A percentile compares a stretch with the other conserved stretches of the same genome.
Evolutionary conservation across 2,113 vertebrate species (phyloP).

Genomic region (Capreolus pygargus): DNA sequence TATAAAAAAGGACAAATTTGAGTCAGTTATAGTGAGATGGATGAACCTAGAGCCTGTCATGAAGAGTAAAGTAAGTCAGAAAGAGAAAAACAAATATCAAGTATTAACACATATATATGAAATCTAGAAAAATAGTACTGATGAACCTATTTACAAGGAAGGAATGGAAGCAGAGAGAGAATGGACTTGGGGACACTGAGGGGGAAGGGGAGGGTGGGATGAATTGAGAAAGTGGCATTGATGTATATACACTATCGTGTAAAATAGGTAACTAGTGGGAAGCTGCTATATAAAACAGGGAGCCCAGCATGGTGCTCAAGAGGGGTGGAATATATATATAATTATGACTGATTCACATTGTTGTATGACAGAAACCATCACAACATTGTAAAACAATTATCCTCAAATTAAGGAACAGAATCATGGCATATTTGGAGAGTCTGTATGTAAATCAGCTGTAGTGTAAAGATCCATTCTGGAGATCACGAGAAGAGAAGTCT

Average conservation of each 20-base stretch:
- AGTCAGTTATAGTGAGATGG: neutral
- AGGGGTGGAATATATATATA: neutral
- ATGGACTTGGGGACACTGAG: neutral
- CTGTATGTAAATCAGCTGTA: neutral
- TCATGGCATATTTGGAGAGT: neutral
- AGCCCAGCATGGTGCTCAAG: neutral
- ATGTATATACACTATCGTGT: neutral
- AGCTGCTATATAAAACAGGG: neutral
- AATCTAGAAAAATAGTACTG: neutral
- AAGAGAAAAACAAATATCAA: neutral
- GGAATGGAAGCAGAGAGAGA: neutral
- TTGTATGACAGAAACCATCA: neutral
- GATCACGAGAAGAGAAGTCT: neutral
- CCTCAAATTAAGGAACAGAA: neutral
- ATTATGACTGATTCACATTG: neutral
- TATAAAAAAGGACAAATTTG: neutral
- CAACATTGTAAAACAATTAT: neutral
- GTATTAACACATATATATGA: neutral
- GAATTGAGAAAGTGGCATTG: neutral
- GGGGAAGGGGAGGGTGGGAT: neutral
- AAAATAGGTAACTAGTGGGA: neutral
- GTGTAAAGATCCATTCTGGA: neutral
- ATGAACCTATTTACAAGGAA: neutral
- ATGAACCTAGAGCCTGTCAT: neutral
- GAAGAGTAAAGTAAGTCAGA: neutral